Evolutionary conservation across 2,888 invertebrate species (phyloP).

Genomic region (Dryadula phaetusa): DNA sequence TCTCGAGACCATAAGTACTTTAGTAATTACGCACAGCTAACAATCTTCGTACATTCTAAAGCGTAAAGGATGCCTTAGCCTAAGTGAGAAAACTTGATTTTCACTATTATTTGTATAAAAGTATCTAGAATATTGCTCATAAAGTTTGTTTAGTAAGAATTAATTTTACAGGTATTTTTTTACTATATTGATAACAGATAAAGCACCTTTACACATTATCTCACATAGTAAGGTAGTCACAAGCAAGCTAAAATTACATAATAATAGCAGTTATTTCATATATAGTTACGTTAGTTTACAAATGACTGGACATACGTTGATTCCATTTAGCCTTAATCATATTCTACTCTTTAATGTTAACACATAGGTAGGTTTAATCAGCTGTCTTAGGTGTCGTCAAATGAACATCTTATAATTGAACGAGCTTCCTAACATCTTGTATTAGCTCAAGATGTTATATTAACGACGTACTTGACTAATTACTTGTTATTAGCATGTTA

Average conservation of each 20-base stretch:
- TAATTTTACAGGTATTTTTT: too few species aligned
- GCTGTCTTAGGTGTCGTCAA: conserved; percentile 31
- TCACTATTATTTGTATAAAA: too few species aligned
- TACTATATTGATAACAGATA: too few species aligned
- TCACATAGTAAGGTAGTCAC: too few species aligned
- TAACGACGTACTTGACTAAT: conserved; percentile 9
- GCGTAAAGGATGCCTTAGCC: background rate
- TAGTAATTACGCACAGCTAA: background rate
- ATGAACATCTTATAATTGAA: conserved; percentile 25
- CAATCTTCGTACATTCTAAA: background rate
- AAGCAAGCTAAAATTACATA: too few species aligned
- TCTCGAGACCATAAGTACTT: background rate
- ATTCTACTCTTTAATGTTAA: conserved; percentile 30
- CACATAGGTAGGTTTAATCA: conserved; percentile 37
- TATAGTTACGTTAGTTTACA: background rate
- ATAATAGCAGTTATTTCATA: background rate
- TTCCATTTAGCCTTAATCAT: conserved; percentile 23
- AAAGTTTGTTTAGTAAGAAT: too few species aligned
- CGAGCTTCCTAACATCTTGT: conserved; percentile 14
- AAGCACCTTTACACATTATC: too few species aligned
- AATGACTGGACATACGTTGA: background rate
- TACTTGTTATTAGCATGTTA: conserved; percentile 11
- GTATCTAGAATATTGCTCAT: too few species aligned
- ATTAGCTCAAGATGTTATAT: conserved; percentile 8
- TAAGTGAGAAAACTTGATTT: background rate